phyloP scores from a whole-genome alignment of 2,113 vertebrate species.

The Mesitornis unicolor region DNA sequence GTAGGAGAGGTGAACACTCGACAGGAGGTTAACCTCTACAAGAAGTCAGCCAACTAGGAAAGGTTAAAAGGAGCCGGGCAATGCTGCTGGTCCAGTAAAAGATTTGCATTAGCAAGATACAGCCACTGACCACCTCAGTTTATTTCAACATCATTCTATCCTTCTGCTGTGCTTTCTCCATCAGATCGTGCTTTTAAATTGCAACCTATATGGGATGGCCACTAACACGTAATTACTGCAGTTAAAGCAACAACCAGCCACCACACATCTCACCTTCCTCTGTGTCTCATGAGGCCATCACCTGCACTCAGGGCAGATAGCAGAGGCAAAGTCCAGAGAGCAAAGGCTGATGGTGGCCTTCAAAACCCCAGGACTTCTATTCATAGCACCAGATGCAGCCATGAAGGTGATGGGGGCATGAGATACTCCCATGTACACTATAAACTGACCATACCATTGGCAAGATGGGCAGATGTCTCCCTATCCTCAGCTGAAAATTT shows the following conservation, averaged over 20 bases:
- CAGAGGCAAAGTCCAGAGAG: background rate
- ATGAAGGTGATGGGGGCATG: background rate
- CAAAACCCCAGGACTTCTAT: background rate
- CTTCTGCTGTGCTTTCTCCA: background rate
- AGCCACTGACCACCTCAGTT: background rate
- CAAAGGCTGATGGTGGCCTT: background rate
- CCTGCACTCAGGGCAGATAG: background rate
- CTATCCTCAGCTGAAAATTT: background rate
- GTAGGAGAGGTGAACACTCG: too few species aligned
- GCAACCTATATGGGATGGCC: background rate
- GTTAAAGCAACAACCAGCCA: too few species aligned
- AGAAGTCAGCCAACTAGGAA: too few species aligned
- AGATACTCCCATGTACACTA: background rate
- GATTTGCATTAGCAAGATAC: background rate
- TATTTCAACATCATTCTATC: background rate
- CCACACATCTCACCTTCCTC: background rate
- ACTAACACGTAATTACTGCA: too few species aligned
- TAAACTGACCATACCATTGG: background rate
- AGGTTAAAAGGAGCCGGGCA: background rate
- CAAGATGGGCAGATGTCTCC: background rate
- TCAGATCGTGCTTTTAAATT: background rate
- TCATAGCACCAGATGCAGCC: accelerated
- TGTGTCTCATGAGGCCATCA: too few species aligned
- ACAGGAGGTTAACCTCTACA: too few species aligned
- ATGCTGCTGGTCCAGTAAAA: background rate